phyloP scores from a whole-genome alignment of 2,797 vertebrate genomes.

The Crenichthys baileyi region DNA sequence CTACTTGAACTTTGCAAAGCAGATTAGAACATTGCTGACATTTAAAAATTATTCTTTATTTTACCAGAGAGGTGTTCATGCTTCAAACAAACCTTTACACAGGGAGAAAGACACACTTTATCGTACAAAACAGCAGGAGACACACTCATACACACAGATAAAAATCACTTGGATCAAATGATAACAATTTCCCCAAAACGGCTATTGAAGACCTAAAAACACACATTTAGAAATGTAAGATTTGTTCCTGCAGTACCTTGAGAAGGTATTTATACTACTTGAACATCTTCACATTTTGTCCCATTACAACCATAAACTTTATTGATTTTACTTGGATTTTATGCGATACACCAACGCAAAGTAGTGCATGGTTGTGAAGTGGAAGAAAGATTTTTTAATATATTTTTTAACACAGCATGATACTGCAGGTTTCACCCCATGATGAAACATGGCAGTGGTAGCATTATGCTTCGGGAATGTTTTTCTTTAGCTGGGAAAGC shows the following conservation, averaged over 20 bases:
- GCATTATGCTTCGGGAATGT: neutral
- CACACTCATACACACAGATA: slow-evolving; percentile 14
- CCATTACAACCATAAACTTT: neutral
- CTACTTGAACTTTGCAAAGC: slow-evolving; percentile 39
- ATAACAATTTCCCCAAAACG: slow-evolving; percentile 20
- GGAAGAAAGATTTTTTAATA: neutral
- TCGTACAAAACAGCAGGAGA: slow-evolving; percentile 37
- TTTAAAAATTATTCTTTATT: slow-evolving; percentile 22
- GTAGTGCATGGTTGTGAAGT: neutral
- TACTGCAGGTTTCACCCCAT: too few relatives aligned
- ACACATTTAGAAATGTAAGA: slow-evolving; percentile 18
- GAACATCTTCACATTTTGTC: neutral
- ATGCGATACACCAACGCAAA: neutral
- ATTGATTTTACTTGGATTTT: neutral
- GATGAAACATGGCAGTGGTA: neutral
- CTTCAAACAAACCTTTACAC: slow-evolving; percentile 31
- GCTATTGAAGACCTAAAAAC: slow-evolving; percentile 43
- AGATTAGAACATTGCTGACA: slow-evolving; percentile 37
- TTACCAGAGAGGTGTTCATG: slow-evolving; percentile 47
- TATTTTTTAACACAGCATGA: neutral
- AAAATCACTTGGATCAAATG: slow-evolving; percentile 34
- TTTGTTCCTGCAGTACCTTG: slow-evolving; percentile 20
- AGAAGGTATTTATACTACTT: neutral
- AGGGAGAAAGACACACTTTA: slow-evolving; percentile 23
- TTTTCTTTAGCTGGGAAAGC: neutral